These are phyloP conservation scores for Serinus canaria DNA, from an alignment of 2,113 vertebrate species.

Conservation along the genomic window DNA sequence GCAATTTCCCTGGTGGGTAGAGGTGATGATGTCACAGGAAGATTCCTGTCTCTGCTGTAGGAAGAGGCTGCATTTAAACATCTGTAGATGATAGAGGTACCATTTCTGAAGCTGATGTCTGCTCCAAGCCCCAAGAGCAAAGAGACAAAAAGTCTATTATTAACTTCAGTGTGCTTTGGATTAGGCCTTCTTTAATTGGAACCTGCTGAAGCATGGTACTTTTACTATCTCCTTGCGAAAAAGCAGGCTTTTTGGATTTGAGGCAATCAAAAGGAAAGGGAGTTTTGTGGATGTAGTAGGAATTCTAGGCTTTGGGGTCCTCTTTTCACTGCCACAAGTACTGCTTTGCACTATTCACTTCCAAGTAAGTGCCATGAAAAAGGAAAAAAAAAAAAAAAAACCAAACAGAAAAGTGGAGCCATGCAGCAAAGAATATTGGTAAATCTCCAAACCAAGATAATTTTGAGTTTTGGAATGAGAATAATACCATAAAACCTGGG, in stretches of 20 bases:
- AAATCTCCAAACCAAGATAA: background rate
- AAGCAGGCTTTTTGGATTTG: background rate
- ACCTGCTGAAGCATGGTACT: slow-evolving; percentile 23
- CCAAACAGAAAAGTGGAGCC: background rate
- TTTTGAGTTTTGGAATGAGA: background rate
- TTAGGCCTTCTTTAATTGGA: slow-evolving; percentile 20
- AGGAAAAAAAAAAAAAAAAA: background rate
- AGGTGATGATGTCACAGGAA: background rate
- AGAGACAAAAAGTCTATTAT: background rate
- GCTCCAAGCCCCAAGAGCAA: background rate
- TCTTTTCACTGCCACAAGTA: background rate
- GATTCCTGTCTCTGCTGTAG: background rate
- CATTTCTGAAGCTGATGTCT: background rate
- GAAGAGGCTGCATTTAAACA: background rate
- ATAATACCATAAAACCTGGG: background rate
- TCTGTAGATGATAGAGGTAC: background rate
- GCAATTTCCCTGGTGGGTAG: background rate
- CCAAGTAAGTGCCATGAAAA: background rate
- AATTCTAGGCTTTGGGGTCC: background rate
- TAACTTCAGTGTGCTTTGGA: background rate
- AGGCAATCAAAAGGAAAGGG: background rate
- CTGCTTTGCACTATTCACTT: background rate
- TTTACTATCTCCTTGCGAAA: slow-evolving; percentile 26
- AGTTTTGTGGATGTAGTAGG: background rate
- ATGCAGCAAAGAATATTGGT: background rate